A percentile compares a stretch with the other conserved stretches of the same genome.
These are phyloP conservation scores for Bolinopsis microptera DNA, from an alignment of 37 sponge, comb jelly and placozoan genomes.

Conservation along the genomic window DNA sequence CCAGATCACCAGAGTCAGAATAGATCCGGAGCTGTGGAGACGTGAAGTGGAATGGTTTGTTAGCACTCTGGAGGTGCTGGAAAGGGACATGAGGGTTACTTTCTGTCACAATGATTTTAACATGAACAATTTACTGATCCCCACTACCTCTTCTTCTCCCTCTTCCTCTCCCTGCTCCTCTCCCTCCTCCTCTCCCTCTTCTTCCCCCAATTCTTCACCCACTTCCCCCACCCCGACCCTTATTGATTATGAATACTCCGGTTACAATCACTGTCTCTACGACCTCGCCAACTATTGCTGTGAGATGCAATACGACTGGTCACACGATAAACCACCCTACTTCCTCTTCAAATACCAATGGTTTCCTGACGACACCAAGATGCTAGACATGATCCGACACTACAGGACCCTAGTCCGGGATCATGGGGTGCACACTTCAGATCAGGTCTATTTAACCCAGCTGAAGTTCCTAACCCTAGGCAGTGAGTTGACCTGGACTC, in stretches of 20 bases:
- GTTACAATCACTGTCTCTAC: slow-evolving; percentile 3
- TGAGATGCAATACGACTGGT: slow-evolving; percentile 23
- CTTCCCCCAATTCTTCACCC: background rate
- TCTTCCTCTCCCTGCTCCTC: background rate
- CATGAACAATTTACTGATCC: slow-evolving; percentile 15
- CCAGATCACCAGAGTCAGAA: background rate
- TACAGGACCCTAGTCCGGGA: background rate
- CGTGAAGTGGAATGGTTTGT: slow-evolving; percentile 8
- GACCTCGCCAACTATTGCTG: slow-evolving; percentile 39
- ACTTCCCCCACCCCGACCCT: background rate
- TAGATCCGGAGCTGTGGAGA: background rate
- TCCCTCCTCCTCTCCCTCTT: background rate
- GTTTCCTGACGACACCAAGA: background rate
- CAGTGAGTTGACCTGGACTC: slow-evolving; percentile 14
- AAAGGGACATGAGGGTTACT: background rate
- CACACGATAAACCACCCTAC: background rate
- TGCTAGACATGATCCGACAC: background rate
- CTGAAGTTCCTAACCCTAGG: background rate
- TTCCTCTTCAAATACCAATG: slow-evolving; percentile 9
- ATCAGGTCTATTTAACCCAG: background rate
- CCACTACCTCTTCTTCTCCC: background rate
- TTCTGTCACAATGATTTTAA: slow-evolving; percentile 47
- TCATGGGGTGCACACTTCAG: background rate
- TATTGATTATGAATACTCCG: slow-evolving; percentile 15
- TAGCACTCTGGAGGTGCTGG: background rate